Conservation (phyloP, 2,113 vertebrate genomes). For the Dipodomys merriami region DNA sequence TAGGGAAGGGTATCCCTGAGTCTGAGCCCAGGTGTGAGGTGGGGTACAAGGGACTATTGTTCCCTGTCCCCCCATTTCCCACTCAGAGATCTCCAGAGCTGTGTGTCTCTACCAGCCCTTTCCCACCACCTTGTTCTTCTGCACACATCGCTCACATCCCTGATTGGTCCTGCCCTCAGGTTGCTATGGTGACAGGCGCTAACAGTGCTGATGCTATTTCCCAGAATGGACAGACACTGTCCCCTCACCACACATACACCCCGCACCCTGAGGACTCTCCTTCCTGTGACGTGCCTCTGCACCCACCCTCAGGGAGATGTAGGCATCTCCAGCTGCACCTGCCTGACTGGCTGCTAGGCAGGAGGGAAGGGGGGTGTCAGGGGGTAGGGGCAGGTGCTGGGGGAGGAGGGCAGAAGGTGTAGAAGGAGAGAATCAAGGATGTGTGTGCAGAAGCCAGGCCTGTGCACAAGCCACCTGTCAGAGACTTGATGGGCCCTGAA, state of each 20-base stretch:
- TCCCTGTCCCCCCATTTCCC: not conserved
- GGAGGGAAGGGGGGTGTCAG: not conserved
- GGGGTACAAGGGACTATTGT: not conserved
- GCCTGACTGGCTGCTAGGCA: not conserved
- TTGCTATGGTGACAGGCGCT: slow-evolving; percentile 66
- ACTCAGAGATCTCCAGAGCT: not conserved
- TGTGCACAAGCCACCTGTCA: too few species aligned
- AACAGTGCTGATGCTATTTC: slow-evolving; percentile 62
- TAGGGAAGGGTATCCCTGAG: not conserved
- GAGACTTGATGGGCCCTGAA: not conserved
- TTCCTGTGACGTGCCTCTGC: not conserved
- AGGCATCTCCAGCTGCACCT: not conserved
- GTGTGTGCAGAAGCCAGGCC: not conserved
- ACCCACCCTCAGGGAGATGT: not conserved
- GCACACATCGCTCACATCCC: not conserved
- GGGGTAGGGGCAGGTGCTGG: not conserved
- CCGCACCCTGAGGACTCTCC: not conserved
- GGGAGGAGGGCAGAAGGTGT: not conserved
- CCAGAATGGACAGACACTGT: slow-evolving; percentile 59
- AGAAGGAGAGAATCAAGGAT: not conserved
- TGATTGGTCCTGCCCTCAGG: slow-evolving; percentile 27
- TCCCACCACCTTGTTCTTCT: not conserved
- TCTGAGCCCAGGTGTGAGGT: not conserved
- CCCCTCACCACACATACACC: not conserved
- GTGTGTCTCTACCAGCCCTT: not conserved